phyloP scores from a whole-genome alignment of 1,140 invertebrate genomes.

The Galleria mellonella region DNA sequence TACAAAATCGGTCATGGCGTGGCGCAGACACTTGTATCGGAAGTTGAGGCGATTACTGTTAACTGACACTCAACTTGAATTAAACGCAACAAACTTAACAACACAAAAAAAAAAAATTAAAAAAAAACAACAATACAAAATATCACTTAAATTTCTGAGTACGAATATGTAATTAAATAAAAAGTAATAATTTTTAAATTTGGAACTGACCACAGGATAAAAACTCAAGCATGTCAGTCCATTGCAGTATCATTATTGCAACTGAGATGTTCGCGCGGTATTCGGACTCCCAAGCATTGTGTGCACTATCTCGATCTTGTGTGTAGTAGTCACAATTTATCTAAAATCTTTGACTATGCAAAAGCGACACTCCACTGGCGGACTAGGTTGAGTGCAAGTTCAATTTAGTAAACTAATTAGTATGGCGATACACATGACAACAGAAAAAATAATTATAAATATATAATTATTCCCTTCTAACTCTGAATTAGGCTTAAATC shows the following conservation, averaged over 20 bases:
- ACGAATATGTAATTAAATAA: conserved; percentile 10
- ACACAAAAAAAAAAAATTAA: conserved; percentile 1
- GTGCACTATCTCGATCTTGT: conserved; percentile 35
- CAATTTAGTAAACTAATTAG: no score
- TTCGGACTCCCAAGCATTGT: conserved; percentile 32
- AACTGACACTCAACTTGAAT: no score
- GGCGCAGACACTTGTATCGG: conserved; percentile 12
- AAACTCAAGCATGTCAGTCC: conserved; percentile 62
- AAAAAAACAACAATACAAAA: conserved; percentile 8
- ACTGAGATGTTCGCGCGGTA: conserved; percentile 54
- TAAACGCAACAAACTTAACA: neutral
- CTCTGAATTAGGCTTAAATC: no score
- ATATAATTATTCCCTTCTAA: no score
- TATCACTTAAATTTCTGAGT: conserved; percentile 17
- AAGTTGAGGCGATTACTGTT: conserved; percentile 13
- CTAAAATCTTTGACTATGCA: conserved; percentile 17
- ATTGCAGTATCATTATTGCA: conserved; percentile 62
- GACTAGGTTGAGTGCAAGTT: conserved; percentile 34
- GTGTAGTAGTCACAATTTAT: conserved; percentile 20
- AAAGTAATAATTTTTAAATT: conserved; percentile 18
- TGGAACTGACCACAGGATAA: conserved; percentile 45
- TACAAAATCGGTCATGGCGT: conserved; percentile 30
- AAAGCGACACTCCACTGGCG: conserved; percentile 18
- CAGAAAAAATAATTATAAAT: no score
- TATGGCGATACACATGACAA: no score